These are phyloP conservation scores for Diabrotica undecimpunctata DNA, from an alignment of 1,140 invertebrate species.

Conservation along the genomic window DNA sequence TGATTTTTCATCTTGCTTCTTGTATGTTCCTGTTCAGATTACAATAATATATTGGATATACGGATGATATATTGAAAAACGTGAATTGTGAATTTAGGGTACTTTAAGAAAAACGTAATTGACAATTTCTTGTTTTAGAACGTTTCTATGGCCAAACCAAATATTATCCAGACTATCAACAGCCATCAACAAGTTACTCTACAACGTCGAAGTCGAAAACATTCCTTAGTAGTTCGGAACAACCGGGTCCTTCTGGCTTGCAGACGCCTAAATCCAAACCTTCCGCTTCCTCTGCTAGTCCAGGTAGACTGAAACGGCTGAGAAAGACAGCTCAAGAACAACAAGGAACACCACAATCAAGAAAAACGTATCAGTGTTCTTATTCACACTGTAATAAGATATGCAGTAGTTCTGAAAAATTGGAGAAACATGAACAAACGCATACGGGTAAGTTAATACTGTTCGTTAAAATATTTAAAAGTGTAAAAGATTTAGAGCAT, in stretches of 20 bases:
- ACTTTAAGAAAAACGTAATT: too few relatives aligned
- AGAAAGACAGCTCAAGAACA: constrained; percentile 26
- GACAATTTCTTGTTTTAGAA: constrained; percentile 22
- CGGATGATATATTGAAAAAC: too few relatives aligned
- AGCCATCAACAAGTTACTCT: constrained; percentile 22
- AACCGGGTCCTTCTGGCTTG: constrained; percentile 42
- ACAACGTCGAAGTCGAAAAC: constrained; percentile 29
- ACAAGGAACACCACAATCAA: constrained; percentile 22
- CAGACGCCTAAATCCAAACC: constrained; percentile 39
- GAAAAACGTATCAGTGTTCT: constrained; percentile 50
- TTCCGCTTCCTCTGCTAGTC: constrained; percentile 5
- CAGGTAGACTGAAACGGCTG: constrained; percentile 21
- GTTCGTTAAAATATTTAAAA: too few relatives aligned
- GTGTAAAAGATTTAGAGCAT: too few relatives aligned
- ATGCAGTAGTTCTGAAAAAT: constrained; percentile 59
- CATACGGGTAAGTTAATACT: constrained; percentile 53
- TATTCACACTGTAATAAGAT: constrained; percentile 55
- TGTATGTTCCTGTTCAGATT: too few relatives aligned
- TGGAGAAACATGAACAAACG: constrained; percentile 58
- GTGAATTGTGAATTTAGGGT: too few relatives aligned
- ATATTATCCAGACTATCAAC: constrained; percentile 32
- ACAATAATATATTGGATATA: too few relatives aligned
- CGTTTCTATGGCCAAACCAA: constrained; percentile 38
- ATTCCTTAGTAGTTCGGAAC: constrained; percentile 32
- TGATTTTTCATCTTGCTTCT: too few relatives aligned